Percentiles rank a stretch among this genome's conserved stretches.
Evolutionary conservation across 1,140 invertebrate species (phyloP).

Genomic region (Drosophila sechellia): DNA sequence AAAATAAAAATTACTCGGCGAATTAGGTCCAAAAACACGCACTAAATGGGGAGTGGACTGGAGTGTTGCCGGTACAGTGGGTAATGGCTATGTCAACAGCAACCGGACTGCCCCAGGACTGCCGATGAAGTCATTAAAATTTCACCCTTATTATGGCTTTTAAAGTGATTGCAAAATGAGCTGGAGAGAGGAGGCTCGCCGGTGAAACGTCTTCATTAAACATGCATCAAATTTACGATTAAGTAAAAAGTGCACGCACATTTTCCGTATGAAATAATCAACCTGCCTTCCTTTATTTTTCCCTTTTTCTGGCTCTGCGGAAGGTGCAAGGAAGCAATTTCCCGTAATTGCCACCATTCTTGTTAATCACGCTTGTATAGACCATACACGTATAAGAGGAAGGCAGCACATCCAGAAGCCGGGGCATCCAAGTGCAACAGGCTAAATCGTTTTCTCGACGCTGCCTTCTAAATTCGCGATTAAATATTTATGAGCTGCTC

Average conservation of each 20-base stretch:
- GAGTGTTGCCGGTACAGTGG: constrained; percentile 2
- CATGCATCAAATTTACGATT: constrained; percentile 75
- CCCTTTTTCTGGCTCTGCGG: constrained; percentile 34
- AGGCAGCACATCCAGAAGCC: constrained; percentile 50
- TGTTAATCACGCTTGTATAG: constrained; percentile 72
- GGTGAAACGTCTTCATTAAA: constrained; percentile 78
- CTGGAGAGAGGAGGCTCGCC: constrained; percentile 30
- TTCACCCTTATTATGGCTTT: constrained; percentile 83
- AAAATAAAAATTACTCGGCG: constrained; percentile 36
- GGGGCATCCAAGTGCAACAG: constrained; percentile 57
- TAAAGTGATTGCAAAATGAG: constrained; percentile 82
- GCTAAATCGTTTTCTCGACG: constrained; percentile 39
- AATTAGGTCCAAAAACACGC: constrained; percentile 67
- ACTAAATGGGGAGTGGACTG: constrained; percentile 41
- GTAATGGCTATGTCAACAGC: constrained; percentile 75
- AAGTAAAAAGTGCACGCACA: constrained; percentile 80
- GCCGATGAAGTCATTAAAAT: constrained; percentile 83
- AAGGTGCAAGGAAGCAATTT: constrained; percentile 84
- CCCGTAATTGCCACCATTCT: constrained; percentile 82
- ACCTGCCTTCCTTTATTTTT: constrained; percentile 15
- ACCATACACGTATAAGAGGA: constrained; percentile 24
- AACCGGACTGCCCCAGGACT: constrained; percentile 16
- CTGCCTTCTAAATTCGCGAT: constrained; percentile 69
- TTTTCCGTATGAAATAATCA: constrained; percentile 63
- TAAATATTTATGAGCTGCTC: constrained; percentile 80